Evolutionary conservation across 2,113 vertebrate species (phyloP).

Genomic region (Ammospiza caudacuta): DNA sequence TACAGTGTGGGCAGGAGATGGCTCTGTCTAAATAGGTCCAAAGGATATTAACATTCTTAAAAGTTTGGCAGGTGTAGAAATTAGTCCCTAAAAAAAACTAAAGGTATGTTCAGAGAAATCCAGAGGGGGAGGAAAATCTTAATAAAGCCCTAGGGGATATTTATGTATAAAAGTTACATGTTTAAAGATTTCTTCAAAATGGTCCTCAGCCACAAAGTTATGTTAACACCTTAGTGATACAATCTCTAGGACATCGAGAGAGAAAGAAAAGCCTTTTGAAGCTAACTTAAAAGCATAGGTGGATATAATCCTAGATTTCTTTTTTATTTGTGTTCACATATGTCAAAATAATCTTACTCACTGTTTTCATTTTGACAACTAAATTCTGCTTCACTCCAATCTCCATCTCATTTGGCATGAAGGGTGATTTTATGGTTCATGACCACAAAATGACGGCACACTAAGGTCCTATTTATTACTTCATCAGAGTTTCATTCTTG

Average conservation of each 20-base stretch:
- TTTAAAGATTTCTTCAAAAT: slow-evolving; percentile 13
- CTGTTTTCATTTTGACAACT: background rate
- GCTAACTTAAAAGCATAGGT: background rate
- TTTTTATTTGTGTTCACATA: background rate
- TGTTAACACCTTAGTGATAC: background rate
- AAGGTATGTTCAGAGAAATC: slow-evolving; percentile 11
- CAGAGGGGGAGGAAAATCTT: background rate
- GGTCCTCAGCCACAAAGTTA: background rate
- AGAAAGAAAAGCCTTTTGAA: slow-evolving; percentile 15
- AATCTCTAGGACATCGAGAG: background rate
- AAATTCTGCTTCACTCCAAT: background rate
- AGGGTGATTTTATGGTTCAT: background rate
- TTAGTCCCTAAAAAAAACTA: background rate
- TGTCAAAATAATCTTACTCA: background rate
- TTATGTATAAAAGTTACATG: background rate
- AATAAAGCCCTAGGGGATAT: background rate
- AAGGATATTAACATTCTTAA: background rate
- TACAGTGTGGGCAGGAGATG: background rate
- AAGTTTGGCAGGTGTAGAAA: slow-evolving; percentile 22
- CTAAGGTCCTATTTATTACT: background rate
- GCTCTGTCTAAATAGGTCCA: slow-evolving; percentile 13
- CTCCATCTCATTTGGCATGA: background rate
- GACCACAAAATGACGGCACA: background rate
- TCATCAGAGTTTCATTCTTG: background rate
- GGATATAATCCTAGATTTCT: background rate